These are phyloP conservation scores for Liopterus haemorrhoidalis DNA, from an alignment of 2,888 invertebrate genomes.

Conservation along the genomic window DNA sequence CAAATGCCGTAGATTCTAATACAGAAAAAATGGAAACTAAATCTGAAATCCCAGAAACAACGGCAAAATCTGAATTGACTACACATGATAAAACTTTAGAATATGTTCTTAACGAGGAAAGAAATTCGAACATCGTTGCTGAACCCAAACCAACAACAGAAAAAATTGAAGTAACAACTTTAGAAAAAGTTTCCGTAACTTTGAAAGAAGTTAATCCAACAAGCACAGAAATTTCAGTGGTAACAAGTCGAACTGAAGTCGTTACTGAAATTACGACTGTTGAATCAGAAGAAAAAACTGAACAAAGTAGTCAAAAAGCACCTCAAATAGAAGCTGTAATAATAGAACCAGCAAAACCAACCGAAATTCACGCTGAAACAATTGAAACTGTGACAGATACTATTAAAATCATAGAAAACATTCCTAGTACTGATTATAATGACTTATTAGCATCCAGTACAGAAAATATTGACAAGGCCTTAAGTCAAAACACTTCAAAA, in stretches of 20 bases:
- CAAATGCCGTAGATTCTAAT: conserved; percentile 1
- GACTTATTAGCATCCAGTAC: conserved; percentile 8
- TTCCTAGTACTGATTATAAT: conserved; percentile 6
- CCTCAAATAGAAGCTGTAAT: conserved; percentile 2
- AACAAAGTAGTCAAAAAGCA: too few species aligned
- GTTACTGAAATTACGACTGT: conserved; percentile 18
- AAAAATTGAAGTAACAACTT: not conserved
- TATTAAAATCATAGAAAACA: conserved; percentile 27
- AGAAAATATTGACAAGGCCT: conserved; percentile 9
- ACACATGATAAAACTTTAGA: conserved; percentile 5
- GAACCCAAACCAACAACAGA: not conserved
- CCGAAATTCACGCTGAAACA: conserved; percentile 36
- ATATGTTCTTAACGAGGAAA: conserved; percentile 7
- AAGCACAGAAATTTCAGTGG: conserved; percentile 3
- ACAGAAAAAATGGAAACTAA: conserved; percentile 4
- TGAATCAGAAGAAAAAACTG: too few species aligned
- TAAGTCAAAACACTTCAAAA: conserved; percentile 6
- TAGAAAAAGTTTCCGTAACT: conserved; percentile 2
- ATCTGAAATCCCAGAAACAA: conserved; percentile 7
- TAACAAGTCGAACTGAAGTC: conserved; percentile 13
- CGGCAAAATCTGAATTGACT: conserved; percentile 14
- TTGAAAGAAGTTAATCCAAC: conserved; percentile 18
- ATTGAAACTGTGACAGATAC: conserved; percentile 36
- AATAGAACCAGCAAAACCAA: conserved; percentile 16
- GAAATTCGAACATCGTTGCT: conserved; percentile 14